Conservation (phyloP, 1,140 invertebrate species). For the Drosophila santomea region DNA sequence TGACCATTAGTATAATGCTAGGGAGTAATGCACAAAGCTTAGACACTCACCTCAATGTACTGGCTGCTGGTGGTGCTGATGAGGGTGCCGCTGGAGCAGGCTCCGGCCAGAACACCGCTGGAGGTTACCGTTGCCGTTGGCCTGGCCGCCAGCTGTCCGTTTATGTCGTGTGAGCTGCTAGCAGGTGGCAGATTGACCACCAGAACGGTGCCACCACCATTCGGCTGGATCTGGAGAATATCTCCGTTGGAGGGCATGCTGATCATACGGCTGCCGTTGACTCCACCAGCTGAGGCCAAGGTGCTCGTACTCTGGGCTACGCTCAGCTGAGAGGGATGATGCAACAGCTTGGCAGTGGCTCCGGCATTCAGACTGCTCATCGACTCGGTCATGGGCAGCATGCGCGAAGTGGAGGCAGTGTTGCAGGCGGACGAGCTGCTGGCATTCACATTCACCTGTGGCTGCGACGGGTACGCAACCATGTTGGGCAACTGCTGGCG, state of each 20-base stretch:
- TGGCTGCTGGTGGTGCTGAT: conserved; percentile 87
- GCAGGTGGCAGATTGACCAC: conserved; percentile 92
- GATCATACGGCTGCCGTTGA: conserved; percentile 84
- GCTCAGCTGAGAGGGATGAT: conserved; percentile 64
- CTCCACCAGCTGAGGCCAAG: conserved; percentile 61
- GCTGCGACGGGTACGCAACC: conserved; percentile 78
- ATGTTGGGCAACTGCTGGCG: conserved; percentile 82
- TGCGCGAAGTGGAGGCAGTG: conserved; percentile 43
- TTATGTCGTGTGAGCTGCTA: conserved; percentile 83
- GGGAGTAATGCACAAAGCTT: too few species aligned
- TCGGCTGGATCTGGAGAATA: conserved; percentile 88
- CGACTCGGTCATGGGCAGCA: conserved; percentile 84
- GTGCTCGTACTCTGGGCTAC: conserved; percentile 69
- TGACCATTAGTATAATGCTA: conserved; percentile 4
- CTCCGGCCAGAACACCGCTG: conserved; percentile 78
- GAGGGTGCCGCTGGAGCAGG: conserved; percentile 84
- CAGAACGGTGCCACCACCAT: conserved; percentile 89
- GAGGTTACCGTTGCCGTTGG: conserved; percentile 49
- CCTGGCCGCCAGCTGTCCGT: conserved; percentile 52
- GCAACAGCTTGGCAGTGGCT: conserved; percentile 78
- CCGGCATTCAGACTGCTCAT: conserved; percentile 85
- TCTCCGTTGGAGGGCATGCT: conserved; percentile 85
- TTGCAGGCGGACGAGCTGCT: conserved; percentile 31
- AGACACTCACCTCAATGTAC: conserved; percentile 86
- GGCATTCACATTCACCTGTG: conserved; percentile 57